Base-by-base conservation (phyloP, 2,888 invertebrate genomes). In the Leptinotarsa rubiginosa region DNA sequence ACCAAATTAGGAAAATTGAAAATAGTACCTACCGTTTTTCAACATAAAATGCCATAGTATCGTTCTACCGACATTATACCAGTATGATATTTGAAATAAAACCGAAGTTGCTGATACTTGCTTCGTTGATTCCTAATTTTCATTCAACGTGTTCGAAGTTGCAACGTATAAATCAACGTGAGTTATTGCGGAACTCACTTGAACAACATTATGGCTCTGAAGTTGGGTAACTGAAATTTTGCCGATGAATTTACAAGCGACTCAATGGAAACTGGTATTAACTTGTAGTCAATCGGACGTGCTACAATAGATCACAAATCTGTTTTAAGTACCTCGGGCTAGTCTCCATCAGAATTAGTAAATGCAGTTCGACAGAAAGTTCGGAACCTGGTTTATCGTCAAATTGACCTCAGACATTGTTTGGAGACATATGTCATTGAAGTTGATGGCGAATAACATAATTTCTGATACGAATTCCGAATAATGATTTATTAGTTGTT, bases 401-500 rank as follows among this genome's bases (percentile, higher is more conserved):
- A 66, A 71, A 75, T 74, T 75, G 79, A 77, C 78, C 76, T 73
- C 72, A 78, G 74, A 73, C 72, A 75, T 66, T 75, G 68, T 73
- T 65, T 72, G 71, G 72, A 73, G 75, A 73, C 76, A 78, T 79
- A 77, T 74, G 76, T 78, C 79, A 79, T 22, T 56, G 4, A 20
- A 18, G 56, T 20, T 56, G 13, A 15, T 22, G 0, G 56, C 4
- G 22, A 22, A 20, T 22, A 13, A 13, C 3, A 56, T 22, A 15
- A 49, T 31, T 31, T 31, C 7, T 31, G 10, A 41, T 10, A 41
- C 10, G 10, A 41, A 41, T 12, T 41, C 41, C 10, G 41, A 41
- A 41, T 41, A 41, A 10, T 41, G 2, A 10, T 41, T 10, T 2
- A 41, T 10, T 41, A 10, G 41, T 10, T 41, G 41, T 41, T 12